Evolutionary conservation across 1,140 invertebrate species (phyloP), one percentile per base, ranked within the genome.

Genomic region (Aphelinus certus): DNA sequence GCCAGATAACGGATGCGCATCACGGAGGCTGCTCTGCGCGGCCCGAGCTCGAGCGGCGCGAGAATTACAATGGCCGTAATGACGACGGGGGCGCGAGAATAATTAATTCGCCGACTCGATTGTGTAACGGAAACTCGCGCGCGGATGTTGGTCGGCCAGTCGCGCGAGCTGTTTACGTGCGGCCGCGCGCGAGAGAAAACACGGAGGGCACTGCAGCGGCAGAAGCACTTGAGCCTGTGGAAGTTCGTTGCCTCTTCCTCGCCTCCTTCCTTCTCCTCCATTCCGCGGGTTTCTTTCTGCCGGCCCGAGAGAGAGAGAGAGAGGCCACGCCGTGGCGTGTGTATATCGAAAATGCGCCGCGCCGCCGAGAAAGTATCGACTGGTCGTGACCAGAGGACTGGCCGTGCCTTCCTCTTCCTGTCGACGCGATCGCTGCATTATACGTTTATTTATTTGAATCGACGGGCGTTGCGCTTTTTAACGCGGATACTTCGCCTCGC

Each of bases 361-460:
- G 73, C 64, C 26, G 26, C 26, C 26, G 76, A 67, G 73, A 78
- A 47, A 57, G 53, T 67, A 78, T 78, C 58, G 70, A 60, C 67
- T 63, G 70, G 56, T 70, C 73, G 76, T 78, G 73, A 78, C 61
- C 65, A 65, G 67, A 75, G 61, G 58, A 72, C 73, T 71, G 58
- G 61, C 67, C 58, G 65, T 57, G 65, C 53, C 65, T 67, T 67
- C 53, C 65, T 57, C 10, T 67, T 55, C 66, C 61, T 64, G 67
- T 64, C 69, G 68, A 73, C 68, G 66, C 65, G 65, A 51, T 63
- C 73, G 63, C 53, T 53, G 66, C 64, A 72, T 69, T 75, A 26
- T 26, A 68, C 57, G 75, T 78, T 78, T 73, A 78, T 78, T 78
- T 75, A 70, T 68, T 63, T 73, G 63, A 71, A 77, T 75, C 61